Conservation (phyloP, 2,113 vertebrate genomes). For the Podarcis raffonei region DNA sequence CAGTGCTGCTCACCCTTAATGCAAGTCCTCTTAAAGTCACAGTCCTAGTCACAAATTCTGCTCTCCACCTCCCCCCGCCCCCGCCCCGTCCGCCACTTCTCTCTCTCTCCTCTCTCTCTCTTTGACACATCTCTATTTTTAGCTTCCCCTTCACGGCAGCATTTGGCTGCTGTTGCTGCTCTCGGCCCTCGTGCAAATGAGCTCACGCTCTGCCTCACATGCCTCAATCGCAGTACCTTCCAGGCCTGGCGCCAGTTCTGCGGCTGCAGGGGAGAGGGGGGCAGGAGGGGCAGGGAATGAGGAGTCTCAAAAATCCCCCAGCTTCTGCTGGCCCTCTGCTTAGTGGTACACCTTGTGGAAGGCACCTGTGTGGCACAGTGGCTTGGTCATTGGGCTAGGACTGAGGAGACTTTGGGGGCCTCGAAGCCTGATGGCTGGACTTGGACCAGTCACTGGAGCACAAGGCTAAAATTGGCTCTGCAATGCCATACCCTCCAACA, state of each 20-base stretch:
- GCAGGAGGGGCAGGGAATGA: neutral
- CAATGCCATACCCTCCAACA: too few species aligned
- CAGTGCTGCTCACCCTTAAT: neutral
- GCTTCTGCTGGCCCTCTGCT: neutral
- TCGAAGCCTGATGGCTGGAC: too few species aligned
- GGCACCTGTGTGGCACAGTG: too few species aligned
- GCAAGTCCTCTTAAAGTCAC: neutral
- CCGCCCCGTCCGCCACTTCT: too few species aligned
- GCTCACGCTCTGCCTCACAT: conserved; percentile 29
- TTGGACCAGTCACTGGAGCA: too few species aligned
- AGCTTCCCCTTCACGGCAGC: conserved; percentile 8
- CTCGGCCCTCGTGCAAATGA: conserved; percentile 31
- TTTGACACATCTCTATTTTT: conserved; percentile 28
- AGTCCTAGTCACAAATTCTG: too few species aligned
- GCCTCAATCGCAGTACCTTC: neutral
- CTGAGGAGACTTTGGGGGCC: neutral
- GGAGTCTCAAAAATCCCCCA: neutral
- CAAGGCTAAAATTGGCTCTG: too few species aligned
- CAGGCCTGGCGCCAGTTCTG: neutral
- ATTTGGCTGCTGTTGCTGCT: conserved; percentile 21
- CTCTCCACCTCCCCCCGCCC: too few species aligned
- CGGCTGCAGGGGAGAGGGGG: neutral
- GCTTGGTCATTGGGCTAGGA: too few species aligned
- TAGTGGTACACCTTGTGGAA: neutral
- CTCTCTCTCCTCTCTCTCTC: neutral